Evolutionary conservation across 1,140 invertebrate genomes (phyloP).

Genomic region (Myzus persicae): DNA sequence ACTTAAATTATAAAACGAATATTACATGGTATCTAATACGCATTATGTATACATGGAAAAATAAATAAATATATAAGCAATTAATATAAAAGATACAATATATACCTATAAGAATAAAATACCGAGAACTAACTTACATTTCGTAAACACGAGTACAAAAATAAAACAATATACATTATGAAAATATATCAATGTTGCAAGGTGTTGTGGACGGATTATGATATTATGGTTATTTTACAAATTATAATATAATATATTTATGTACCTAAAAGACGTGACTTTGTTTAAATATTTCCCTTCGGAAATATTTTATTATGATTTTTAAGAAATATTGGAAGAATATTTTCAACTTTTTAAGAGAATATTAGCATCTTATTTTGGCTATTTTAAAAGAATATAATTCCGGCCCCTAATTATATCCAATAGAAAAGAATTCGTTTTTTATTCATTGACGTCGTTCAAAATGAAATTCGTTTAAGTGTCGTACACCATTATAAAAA

Average conservation of each 20-base stretch:
- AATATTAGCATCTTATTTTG: too few relatives aligned
- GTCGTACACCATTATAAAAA: neutral
- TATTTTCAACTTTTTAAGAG: too few relatives aligned
- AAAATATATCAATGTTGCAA: neutral
- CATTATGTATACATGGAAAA: neutral
- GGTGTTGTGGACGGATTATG: neutral
- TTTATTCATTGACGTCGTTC: too few relatives aligned
- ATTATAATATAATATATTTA: neutral
- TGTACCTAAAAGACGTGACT: neutral
- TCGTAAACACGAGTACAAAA: neutral
- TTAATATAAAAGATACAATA: neutral
- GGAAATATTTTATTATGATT: too few relatives aligned
- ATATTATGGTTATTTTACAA: neutral
- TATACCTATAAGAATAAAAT: neutral
- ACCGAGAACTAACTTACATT: neutral
- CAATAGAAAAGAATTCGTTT: too few relatives aligned
- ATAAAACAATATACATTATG: neutral
- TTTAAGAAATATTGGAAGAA: too few relatives aligned
- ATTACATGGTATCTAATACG: neutral
- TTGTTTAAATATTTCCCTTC: neutral
- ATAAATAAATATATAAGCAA: neutral
- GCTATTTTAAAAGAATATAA: too few relatives aligned
- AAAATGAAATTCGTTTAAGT: too few relatives aligned
- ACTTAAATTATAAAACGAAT: neutral
- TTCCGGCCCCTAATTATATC: too few relatives aligned